Evolutionary conservation across 35 echinoderm and acorn worm genomes (phyloP).

Genomic region (Patiria miniata): DNA sequence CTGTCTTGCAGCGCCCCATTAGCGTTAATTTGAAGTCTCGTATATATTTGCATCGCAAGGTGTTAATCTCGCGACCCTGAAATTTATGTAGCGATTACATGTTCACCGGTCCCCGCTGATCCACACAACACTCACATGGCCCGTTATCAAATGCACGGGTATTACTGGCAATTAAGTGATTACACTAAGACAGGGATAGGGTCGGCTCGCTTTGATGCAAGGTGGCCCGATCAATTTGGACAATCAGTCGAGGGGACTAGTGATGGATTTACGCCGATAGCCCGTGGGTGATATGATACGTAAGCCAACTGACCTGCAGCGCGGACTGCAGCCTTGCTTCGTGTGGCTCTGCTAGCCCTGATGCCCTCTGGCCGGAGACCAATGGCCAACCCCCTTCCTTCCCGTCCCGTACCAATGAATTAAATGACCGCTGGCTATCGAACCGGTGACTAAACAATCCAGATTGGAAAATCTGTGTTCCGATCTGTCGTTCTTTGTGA

Average conservation of each 20-base stretch:
- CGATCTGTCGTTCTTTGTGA: too few species aligned
- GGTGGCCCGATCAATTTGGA: not conserved
- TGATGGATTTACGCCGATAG: too few species aligned
- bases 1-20: not conserved
- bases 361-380: too few species aligned
- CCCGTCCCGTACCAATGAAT: too few species aligned
- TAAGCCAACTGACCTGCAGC: too few species aligned
- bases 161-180: constrained; percentile 31
- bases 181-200: not conserved
- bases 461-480: too few species aligned
- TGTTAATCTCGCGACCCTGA: constrained; percentile 3
- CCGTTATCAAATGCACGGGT: not conserved
- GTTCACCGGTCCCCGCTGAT: not conserved
- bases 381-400: too few species aligned
- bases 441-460: too few species aligned
- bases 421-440: too few species aligned
- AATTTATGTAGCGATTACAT: constrained; percentile 29
- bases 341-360: too few species aligned
- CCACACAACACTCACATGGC: not conserved
- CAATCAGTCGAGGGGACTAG: not conserved
- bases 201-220: not conserved
- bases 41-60: not conserved
- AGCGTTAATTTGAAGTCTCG: not conserved
- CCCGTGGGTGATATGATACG: too few species aligned
- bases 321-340: too few species aligned